Conservation (phyloP, 2,888 invertebrate genomes). For the Ecdyonurus torrentis region DNA sequence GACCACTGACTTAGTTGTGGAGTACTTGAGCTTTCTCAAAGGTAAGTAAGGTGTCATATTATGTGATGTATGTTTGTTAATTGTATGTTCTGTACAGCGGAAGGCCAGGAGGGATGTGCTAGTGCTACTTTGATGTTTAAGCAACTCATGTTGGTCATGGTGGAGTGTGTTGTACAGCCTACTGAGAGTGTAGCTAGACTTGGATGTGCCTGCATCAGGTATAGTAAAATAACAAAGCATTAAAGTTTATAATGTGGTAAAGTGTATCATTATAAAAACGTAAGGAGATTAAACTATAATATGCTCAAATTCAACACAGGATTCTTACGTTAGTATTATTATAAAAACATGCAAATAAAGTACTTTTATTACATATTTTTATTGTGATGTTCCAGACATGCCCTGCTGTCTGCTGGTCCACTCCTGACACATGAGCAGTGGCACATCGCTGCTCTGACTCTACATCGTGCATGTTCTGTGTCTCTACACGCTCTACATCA, state of each 20-base stretch:
- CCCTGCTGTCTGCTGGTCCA: slow-evolving; percentile 58
- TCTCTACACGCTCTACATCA: slow-evolving; percentile 76
- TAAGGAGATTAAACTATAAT: neutral
- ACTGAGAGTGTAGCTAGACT: slow-evolving; percentile 79
- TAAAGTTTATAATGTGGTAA: too few species aligned
- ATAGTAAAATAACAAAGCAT: too few species aligned
- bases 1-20: slow-evolving; percentile 78
- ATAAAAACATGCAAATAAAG: too few species aligned
- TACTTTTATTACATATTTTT: too few species aligned
- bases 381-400: slow-evolving; percentile 35
- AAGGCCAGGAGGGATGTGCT: neutral
- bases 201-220: slow-evolving; percentile 78
- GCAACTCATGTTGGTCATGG: slow-evolving; percentile 67
- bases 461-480: slow-evolving; percentile 70
- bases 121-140: slow-evolving; percentile 58
- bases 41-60: slow-evolving; percentile 30
- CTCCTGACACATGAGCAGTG: slow-evolving; percentile 69
- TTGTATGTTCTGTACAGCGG: neutral
- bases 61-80: neutral
- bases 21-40: slow-evolving; percentile 61
- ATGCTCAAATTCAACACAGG: slow-evolving; percentile 2
- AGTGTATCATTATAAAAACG: too few species aligned
- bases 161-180: slow-evolving; percentile 81
- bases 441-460: slow-evolving; percentile 66
- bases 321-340: too few species aligned